These are phyloP conservation scores for Lithobates sylvaticus DNA, from an alignment of 2,797 vertebrate genomes.

Conservation along the genomic window DNA sequence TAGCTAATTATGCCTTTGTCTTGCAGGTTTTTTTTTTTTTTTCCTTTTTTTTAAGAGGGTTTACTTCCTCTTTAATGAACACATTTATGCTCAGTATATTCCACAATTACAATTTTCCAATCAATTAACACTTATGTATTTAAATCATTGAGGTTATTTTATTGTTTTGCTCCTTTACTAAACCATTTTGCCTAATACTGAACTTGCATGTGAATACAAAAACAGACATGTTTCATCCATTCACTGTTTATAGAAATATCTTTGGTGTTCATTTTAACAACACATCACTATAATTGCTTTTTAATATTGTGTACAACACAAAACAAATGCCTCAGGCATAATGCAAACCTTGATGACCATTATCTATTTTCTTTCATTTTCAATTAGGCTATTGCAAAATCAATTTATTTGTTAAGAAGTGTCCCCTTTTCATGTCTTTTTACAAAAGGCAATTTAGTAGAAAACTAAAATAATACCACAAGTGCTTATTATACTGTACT, in stretches of 20 bases:
- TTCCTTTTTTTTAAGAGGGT: too few species aligned
- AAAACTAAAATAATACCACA: not conserved
- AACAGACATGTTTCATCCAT: not conserved
- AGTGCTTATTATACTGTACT: not conserved
- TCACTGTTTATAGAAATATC: constrained; percentile 13
- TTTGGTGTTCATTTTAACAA: constrained; percentile 23
- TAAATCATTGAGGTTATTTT: not conserved
- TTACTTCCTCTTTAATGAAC: too few species aligned
- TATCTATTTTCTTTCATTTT: constrained; percentile 32
- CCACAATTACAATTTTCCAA: not conserved
- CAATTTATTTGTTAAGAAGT: constrained; percentile 35
- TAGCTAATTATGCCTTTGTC: too few species aligned
- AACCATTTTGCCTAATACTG: not conserved
- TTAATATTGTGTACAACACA: constrained; percentile 36
- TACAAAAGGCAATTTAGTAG: not conserved
- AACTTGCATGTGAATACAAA: not conserved
- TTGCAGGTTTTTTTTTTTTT: too few species aligned
- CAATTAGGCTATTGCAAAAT: constrained; percentile 39
- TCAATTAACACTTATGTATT: not conserved
- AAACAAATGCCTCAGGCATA: constrained; percentile 47
- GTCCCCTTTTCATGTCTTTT: constrained; percentile 1
- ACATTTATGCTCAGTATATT: not conserved
- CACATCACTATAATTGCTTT: constrained; percentile 48
- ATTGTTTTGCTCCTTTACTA: not conserved
- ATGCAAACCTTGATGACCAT: constrained; percentile 51